Base-by-base conservation (phyloP, 2,113 vertebrate species). In the Pygathrix nemaeus region DNA sequence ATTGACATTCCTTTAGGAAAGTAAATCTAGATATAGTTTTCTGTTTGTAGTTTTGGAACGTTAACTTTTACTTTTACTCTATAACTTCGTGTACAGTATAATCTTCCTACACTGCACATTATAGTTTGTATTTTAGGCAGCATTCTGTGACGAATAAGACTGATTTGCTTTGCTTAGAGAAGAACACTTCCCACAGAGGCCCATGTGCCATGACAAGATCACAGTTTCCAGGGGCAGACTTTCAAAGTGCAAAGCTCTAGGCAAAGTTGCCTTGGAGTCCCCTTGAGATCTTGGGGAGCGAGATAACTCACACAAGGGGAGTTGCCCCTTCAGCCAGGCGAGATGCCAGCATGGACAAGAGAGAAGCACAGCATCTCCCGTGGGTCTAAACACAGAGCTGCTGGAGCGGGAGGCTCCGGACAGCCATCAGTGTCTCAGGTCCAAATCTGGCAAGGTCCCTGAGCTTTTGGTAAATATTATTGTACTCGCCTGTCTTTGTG, bases 211-310 rank as follows among this genome's bases (percentile, higher is more conserved):
- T 13, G 18, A 83, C 35, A 78, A 94, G 87, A 88, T 88, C 96
- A 87, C 2, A 0, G 57, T 94, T 88, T 90, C 25, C 57, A 72
- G 90, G 43, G 43, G 11, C 45, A 72, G 52, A 16, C 20, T 95
- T 96, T 88, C 25, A 75, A 93, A 93, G 81, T 84, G 66, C 83
- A 82, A 86, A 94, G 40, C 87, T 81, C 21, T 12, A 35, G 73
- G 96, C 84, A 4, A 87, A 73, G 23, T 48, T 90, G 83, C 27
- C 76, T 95, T 27, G 38, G 61, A 81, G 55, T 40, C 43, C 30
- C 43, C 55, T 93, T 21, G 85, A 96, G 80, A 90, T 79, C 38
- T 86, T 43, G 38, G 23, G 45, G 25, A 83, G 61, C 57, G 2
- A 92, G 81, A 90, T 45, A 90, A 76, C 21, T 57, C 40, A 50